A percentile compares a stretch with the other conserved stretches of the same genome.
Evolutionary conservation across 2,888 invertebrate species (phyloP).

Genomic region (Uloborus plumipes): DNA sequence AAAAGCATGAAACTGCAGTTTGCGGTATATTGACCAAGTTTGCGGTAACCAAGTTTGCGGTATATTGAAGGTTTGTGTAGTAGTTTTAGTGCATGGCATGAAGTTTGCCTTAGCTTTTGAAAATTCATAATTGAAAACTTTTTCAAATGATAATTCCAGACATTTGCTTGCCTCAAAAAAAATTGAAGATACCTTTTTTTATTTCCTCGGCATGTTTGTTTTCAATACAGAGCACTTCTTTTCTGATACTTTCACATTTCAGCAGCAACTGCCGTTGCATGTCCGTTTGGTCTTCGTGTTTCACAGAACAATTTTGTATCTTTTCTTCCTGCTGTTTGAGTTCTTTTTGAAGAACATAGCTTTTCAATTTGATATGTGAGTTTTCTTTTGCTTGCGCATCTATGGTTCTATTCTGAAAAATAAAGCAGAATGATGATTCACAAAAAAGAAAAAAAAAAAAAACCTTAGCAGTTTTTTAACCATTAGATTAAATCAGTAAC

Average conservation of each 20-base stretch:
- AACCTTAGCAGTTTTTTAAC: too few relatives aligned
- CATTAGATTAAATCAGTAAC: background rate
- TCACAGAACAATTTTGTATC: slow-evolving; percentile 19
- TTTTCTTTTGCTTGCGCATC: slow-evolving; percentile 46
- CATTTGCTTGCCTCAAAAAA: too few relatives aligned
- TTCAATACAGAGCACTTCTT: slow-evolving; percentile 23
- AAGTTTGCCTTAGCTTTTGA: too few relatives aligned
- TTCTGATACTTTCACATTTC: slow-evolving; percentile 12
- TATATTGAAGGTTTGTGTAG: too few relatives aligned
- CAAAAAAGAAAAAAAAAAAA: background rate
- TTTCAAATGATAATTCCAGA: too few relatives aligned
- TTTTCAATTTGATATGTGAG: slow-evolving; percentile 31
- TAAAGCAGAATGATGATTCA: slow-evolving; percentile 3
- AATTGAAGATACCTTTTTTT: slow-evolving; percentile 19
- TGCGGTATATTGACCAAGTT: too few relatives aligned
- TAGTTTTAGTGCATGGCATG: too few relatives aligned
- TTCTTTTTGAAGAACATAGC: slow-evolving; percentile 53
- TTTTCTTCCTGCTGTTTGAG: slow-evolving; percentile 34
- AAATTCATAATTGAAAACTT: too few relatives aligned
- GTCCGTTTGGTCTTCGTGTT: slow-evolving; percentile 17
- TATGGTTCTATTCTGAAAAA: slow-evolving; percentile 30
- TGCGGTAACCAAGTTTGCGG: too few relatives aligned
- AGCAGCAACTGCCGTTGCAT: slow-evolving; percentile 3
- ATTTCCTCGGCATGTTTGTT: slow-evolving; percentile 2
- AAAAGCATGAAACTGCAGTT: too few relatives aligned